Base-by-base conservation (phyloP, 2,797 vertebrate genomes). In the Bufotes viridis region DNA sequence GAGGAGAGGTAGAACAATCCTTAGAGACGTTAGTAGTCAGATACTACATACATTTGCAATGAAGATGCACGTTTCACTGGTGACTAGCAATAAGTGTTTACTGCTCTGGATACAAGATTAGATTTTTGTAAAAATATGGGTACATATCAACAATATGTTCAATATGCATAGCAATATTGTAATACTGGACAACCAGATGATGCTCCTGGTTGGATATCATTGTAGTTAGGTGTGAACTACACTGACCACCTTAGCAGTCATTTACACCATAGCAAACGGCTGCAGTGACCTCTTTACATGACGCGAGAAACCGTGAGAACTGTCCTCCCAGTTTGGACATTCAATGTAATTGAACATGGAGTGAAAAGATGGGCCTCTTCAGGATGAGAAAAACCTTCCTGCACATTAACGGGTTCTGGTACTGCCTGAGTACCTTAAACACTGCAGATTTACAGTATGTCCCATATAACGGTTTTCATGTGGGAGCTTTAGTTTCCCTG, bases 1-100 rank as follows among this genome's bases (percentile, higher is more conserved):
- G 60, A 51, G 53, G 26, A 75, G 49, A 83, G 24, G 69, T 82
- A 75, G 4, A 2, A 82, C 14, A 82, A 51, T 81, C 49, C 78
- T 65, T 76, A 85, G 0, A 67, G 61, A 18, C 17, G 18, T 69
- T 10, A 79, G 69, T 26, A 24, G 29, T 60, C 69, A n/a, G 20
- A 49, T 49, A 42, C 14, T 49, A 34, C 26, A 24, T 61, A 24
- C 34, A 60, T 49, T 42, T 58, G 42, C 42, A 42, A 42, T 42
- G 42, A 42, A 42, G 42, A 42, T 42, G 42, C 42, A 42, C 6
- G 42, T 42, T 42, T 42, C 42, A 42, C 42, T 42, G 6, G 42
- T 42, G 42, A 42, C 42, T 42, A 42, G 2, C 42, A 42, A 42
- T 17, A 72, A 34, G 15, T 15, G 1, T 29, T 72, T 42, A 42